Evolutionary conservation across 2,888 invertebrate genomes (phyloP).

Genomic region (Strigamia crassipes): DNA sequence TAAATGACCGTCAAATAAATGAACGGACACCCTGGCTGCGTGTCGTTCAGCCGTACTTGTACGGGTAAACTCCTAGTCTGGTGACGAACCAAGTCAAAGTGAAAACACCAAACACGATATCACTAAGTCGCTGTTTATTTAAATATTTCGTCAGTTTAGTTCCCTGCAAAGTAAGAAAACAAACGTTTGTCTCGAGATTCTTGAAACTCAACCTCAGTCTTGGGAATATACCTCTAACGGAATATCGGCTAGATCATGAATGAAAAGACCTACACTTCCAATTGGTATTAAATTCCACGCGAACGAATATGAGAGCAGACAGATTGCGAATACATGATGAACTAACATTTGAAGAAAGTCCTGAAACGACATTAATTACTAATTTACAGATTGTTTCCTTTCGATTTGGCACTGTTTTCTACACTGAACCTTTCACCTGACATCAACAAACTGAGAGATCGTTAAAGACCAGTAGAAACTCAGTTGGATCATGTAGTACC

Average conservation of each 20-base stretch:
- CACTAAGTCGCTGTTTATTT: slow-evolving; percentile 84
- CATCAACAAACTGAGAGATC: slow-evolving; percentile 91
- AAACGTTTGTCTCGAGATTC: not conserved
- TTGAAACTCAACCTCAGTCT: not conserved
- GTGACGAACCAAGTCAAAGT: slow-evolving; percentile 90
- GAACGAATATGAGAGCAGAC: slow-evolving; percentile 91
- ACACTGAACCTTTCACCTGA: slow-evolving; percentile 68
- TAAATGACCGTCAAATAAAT: too few relatives aligned
- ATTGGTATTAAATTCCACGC: slow-evolving; percentile 87
- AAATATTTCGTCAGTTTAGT: slow-evolving; percentile 95
- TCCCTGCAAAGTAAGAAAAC: slow-evolving; percentile 65
- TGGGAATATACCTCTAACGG: slow-evolving; percentile 74
- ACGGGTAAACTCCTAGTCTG: slow-evolving; percentile 85
- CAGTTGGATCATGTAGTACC: slow-evolving; percentile 95
- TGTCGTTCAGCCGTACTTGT: slow-evolving; percentile 56
- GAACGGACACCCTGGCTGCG: too few relatives aligned
- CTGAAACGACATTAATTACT: too few relatives aligned
- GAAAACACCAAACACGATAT: slow-evolving; percentile 84
- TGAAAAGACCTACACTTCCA: slow-evolving; percentile 83
- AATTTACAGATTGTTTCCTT: too few relatives aligned
- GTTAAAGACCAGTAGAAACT: slow-evolving; percentile 95
- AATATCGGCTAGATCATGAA: slow-evolving; percentile 89
- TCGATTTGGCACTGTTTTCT: too few relatives aligned
- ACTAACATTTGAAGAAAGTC: slow-evolving; percentile 99
- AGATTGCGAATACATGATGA: slow-evolving; percentile 92